Base-by-base conservation (phyloP, 2,113 vertebrate species). In the Notiomystis cincta region DNA sequence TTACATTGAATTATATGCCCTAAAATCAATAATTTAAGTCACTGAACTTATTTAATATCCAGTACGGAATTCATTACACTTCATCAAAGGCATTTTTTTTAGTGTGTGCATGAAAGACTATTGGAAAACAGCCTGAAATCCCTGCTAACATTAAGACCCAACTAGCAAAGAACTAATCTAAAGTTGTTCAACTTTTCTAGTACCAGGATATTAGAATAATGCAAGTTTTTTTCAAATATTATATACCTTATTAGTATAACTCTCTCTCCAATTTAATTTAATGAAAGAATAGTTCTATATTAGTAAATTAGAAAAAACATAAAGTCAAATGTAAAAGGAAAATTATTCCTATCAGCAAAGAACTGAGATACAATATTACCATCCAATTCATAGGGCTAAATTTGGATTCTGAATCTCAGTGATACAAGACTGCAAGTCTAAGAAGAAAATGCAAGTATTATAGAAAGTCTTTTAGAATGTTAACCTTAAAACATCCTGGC, bases 11-110 rank as follows among this genome's bases (percentile, higher is more conserved):
- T 83, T 65, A 91, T 77, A 69, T 61, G 31, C 11, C 72, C 40
- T 60, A 90, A 90, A 93, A 90, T 90, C 58, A 82, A 79, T 57
- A 76, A 90, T 77, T 87, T 76, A 91, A 65, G 28, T 82, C 79
- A 77, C 13, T 58, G 78, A 73, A 80, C 9, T 62, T 85, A 82
- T 88, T 95, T 90, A 92, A 86, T 90, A 73, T 54, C 54, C 47
- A 87, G 21, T 66, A 77, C 4, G 87, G 20, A 64, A 95, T 89
- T 60, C 33, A 62, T 82, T 92, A 77, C 23, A 70, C n/a, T 87
- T 87, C 45, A 94, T 90, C 62, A 86, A 80, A 80, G 18, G 10
- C 1, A 5, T 47, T 88, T 62, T 53, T 77, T 90, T 21, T 40
- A 42, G 31, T n/a, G 27, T 30, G 19, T 50, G 7, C 33, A 25